These are phyloP conservation scores for Brenthis ino DNA, from an alignment of 2,888 invertebrate genomes.

Conservation along the genomic window DNA sequence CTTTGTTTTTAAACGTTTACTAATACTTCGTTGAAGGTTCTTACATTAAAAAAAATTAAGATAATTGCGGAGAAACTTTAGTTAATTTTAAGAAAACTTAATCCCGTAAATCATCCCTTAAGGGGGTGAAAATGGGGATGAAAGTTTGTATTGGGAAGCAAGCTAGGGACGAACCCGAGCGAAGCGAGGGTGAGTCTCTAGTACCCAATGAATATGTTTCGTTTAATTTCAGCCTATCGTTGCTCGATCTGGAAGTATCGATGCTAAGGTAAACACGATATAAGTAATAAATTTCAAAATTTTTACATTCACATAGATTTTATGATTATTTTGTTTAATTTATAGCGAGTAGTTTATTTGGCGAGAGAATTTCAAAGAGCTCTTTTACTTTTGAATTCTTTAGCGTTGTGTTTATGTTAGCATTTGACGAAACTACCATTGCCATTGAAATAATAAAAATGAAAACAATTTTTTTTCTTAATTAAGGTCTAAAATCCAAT, in stretches of 20 bases:
- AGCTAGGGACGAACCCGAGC: too few relatives aligned
- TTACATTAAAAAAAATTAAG: too few relatives aligned
- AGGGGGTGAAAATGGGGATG: too few relatives aligned
- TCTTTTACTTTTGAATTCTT: conserved; percentile 30
- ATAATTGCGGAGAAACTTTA: too few relatives aligned
- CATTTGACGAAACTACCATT: conserved; percentile 35
- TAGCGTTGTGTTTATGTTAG: conserved; percentile 39
- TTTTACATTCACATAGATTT: conserved; percentile 23
- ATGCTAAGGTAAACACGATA: conserved; percentile 84
- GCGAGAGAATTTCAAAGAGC: conserved; percentile 21
- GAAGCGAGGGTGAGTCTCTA: too few relatives aligned
- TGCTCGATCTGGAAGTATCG: conserved; percentile 83
- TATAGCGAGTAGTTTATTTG: conserved; percentile 32
- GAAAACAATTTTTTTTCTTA: not conserved
- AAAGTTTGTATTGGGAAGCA: too few relatives aligned
- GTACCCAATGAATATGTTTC: conserved; percentile 39
- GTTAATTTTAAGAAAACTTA: too few relatives aligned
- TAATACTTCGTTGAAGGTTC: too few relatives aligned
- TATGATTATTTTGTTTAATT: conserved; percentile 24
- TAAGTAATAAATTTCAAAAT: conserved; percentile 14
- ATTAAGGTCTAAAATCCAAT: not conserved
- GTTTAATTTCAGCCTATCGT: conserved; percentile 79
- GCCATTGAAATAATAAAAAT: conserved; percentile 18
- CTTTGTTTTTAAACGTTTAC: too few relatives aligned
- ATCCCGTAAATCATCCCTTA: too few relatives aligned